Percentiles rank a stretch among this genome's conserved stretches.
phyloP scores from a whole-genome alignment of 2,797 vertebrate species.

The Trachurus trachurus region DNA sequence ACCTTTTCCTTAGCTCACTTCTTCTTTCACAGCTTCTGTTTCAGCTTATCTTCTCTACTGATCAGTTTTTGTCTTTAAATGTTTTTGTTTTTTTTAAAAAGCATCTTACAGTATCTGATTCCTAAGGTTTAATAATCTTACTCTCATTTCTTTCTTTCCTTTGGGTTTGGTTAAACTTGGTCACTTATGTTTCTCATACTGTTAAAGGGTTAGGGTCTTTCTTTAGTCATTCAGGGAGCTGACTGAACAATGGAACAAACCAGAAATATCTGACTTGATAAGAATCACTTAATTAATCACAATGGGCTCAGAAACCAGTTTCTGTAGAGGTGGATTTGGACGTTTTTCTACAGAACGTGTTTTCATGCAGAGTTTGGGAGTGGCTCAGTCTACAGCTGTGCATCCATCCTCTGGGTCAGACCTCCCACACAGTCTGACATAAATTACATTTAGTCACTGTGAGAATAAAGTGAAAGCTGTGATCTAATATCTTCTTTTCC shows the following conservation, averaged over 20 bases:
- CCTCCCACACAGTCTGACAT: constrained; percentile 57
- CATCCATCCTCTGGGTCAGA: constrained; percentile 46
- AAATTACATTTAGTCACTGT: constrained; percentile 53
- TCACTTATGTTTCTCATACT: too few species aligned
- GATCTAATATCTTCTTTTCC: constrained; percentile 48
- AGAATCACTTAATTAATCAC: too few species aligned
- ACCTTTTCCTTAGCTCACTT: constrained; percentile 38
- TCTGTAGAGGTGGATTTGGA: too few species aligned
- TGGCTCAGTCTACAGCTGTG: constrained; percentile 40
- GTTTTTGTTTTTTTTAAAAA: too few species aligned
- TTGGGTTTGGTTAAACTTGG: background rate
- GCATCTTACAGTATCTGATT: too few species aligned
- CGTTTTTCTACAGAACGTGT: too few species aligned
- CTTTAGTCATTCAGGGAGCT: background rate
- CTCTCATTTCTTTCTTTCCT: constrained; percentile 1
- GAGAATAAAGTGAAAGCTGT: constrained; percentile 68
- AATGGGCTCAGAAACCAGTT: too few species aligned
- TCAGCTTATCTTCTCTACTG: background rate
- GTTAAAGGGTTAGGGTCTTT: background rate
- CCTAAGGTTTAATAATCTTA: too few species aligned
- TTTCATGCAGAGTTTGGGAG: background rate
- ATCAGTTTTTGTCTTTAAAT: too few species aligned
- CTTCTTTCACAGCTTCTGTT: constrained; percentile 23
- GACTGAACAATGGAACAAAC: too few species aligned
- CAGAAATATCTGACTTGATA: too few species aligned